Conservation (phyloP, 2,888 invertebrate species). For the Thymelicus acteon region DNA sequence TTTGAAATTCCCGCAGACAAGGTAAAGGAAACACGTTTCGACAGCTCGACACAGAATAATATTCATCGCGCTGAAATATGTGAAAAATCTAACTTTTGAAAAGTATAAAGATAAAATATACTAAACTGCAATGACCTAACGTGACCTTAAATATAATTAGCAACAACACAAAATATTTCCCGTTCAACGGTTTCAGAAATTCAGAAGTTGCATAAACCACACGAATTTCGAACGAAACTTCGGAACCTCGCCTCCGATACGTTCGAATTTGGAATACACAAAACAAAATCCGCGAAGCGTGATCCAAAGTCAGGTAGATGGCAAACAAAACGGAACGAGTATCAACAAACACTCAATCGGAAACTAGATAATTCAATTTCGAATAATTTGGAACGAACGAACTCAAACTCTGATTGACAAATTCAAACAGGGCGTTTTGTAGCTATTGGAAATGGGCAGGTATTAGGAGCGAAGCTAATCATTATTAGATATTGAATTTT, state of each 20-base stretch:
- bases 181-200: not conserved
- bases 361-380: slow-evolving; percentile 82
- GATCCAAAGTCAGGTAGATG: slow-evolving; percentile 54
- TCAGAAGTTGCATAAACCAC: slow-evolving; percentile 8
- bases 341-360: slow-evolving; percentile 73
- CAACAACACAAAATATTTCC: not conserved
- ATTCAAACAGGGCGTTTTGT: slow-evolving; percentile 65
- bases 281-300: slow-evolving; percentile 60
- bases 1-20: slow-evolving; percentile 66
- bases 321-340: slow-evolving; percentile 65
- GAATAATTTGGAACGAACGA: slow-evolving; percentile 58
- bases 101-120: not conserved
- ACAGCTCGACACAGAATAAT: slow-evolving; percentile 61
- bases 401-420: slow-evolving; percentile 78
- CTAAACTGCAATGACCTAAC: not conserved
- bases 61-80: slow-evolving; percentile 52
- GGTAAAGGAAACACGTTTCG: slow-evolving; percentile 75
- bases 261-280: slow-evolving; percentile 35
- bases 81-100: slow-evolving; percentile 43
- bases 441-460: slow-evolving; percentile 72
- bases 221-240: slow-evolving; percentile 10
- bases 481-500: slow-evolving; percentile 86
- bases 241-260: not conserved
- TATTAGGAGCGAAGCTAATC: slow-evolving; percentile 73
- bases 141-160: not conserved